Percentiles rank a stretch among this genome's conserved stretches.
Conservation (phyloP, 2,888 invertebrate genomes). For the Endomychus coccineus region DNA sequence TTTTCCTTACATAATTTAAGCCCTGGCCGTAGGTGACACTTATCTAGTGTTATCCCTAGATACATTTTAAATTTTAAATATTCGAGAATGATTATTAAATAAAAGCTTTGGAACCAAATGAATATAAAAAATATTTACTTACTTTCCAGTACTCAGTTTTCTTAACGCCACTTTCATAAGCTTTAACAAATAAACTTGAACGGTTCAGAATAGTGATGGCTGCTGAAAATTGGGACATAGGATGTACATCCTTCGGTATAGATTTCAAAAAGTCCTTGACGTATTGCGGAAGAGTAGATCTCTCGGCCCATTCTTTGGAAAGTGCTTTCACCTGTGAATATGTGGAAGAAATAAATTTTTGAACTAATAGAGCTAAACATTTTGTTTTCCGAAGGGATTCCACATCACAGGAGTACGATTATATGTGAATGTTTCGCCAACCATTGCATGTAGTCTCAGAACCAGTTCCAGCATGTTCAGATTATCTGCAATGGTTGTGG, state of each 20-base stretch:
- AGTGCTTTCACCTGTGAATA: slow-evolving; percentile 52
- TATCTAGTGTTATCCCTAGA: no score
- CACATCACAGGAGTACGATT: no score
- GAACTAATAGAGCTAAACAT: no score
- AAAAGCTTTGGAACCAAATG: no score
- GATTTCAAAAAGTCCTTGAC: slow-evolving; percentile 85
- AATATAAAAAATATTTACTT: no score
- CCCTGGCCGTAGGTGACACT: no score
- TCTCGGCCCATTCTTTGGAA: slow-evolving; percentile 72
- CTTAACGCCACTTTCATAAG: slow-evolving; percentile 78
- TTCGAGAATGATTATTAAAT: no score
- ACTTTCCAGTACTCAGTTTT: slow-evolving; percentile 84
- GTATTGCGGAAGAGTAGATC: slow-evolving; percentile 80
- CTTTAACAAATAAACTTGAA: slow-evolving; percentile 83
- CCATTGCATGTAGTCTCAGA: not conserved
- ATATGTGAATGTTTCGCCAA: not conserved
- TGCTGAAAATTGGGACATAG: slow-evolving; percentile 88
- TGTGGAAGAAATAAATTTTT: slow-evolving; percentile 6
- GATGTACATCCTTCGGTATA: slow-evolving; percentile 78
- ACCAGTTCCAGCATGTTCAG: not conserved
- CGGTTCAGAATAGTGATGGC: slow-evolving; percentile 84
- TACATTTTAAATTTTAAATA: no score
- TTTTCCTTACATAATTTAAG: no score
- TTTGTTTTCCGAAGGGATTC: no score
- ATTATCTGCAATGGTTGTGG: no score